Percentiles rank a stretch among this genome's conserved stretches.
Evolutionary conservation across 2,113 vertebrate species (phyloP).

Genomic region (Ailurus styani): DNA sequence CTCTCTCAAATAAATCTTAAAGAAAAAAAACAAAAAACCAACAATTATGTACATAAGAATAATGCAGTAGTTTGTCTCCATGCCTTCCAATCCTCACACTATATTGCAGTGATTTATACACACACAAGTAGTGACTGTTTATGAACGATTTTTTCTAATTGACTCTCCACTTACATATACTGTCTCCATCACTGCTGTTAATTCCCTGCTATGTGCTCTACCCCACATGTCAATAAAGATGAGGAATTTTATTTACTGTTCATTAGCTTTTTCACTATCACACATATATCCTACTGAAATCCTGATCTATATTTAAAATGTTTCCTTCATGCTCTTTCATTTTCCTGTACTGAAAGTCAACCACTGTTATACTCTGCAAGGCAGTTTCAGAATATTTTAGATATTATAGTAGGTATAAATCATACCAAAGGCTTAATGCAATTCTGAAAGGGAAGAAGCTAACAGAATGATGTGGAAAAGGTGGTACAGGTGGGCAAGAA

Average conservation of each 20-base stretch:
- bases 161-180: neutral
- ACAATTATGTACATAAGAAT: neutral
- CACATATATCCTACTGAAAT: neutral
- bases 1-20: neutral
- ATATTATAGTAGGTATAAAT: neutral
- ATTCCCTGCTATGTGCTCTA: neutral
- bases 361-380: neutral
- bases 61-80: neutral
- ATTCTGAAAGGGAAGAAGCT: neutral
- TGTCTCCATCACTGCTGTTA: neutral
- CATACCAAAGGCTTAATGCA: neutral
- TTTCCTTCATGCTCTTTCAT: neutral
- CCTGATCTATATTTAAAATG: neutral
- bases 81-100: neutral
- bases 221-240: neutral
- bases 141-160: neutral
- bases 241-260: neutral
- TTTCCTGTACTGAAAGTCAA: neutral
- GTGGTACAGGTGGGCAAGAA: neutral
- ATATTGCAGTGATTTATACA: neutral
- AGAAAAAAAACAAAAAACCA: neutral
- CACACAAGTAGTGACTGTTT: neutral
- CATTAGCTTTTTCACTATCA: neutral
- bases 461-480: neutral
- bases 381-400: neutral